phyloP scores from a whole-genome alignment of 2,888 invertebrate species.

The Drosophila siamana region DNA sequence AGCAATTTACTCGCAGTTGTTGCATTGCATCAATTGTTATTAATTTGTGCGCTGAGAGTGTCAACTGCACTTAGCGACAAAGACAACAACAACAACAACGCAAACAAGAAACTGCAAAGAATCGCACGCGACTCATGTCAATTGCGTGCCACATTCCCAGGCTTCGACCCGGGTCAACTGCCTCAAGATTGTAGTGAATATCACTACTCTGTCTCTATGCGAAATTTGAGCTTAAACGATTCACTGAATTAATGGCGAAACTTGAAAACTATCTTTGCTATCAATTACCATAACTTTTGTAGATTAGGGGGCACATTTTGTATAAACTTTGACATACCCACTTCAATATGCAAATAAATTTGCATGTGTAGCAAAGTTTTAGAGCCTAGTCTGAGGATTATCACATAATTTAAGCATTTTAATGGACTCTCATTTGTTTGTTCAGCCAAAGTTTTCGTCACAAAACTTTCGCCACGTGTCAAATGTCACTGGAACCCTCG shows the following conservation, averaged over 20 bases:
- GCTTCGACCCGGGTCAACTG: conserved; percentile 43
- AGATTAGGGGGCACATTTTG: not conserved
- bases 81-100: conserved; percentile 37
- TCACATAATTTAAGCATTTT: conserved; percentile 24
- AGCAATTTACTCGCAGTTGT: conserved; percentile 45
- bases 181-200: conserved; percentile 24
- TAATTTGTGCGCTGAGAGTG: conserved; percentile 71
- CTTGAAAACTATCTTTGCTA: conserved; percentile 14
- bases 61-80: conserved; percentile 56
- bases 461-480: conserved; percentile 31
- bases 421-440: conserved; percentile 25
- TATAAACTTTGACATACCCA: not conserved
- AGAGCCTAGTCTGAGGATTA: not conserved
- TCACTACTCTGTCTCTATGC: not conserved
- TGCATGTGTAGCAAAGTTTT: not conserved
- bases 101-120: conserved; percentile 15
- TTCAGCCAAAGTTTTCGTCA: conserved; percentile 18
- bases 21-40: conserved; percentile 75
- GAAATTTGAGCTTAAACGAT: conserved; percentile 18
- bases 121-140: conserved; percentile 63
- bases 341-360: conserved; percentile 17
- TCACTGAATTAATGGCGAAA: conserved; percentile 17
- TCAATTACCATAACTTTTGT: conserved; percentile 24
- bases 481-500: not conserved
- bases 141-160: conserved; percentile 38